A percentile compares a stretch with the other conserved stretches of the same genome.
Evolutionary conservation across 2,888 invertebrate genomes (phyloP).

Genomic region (Lypha dubia): DNA sequence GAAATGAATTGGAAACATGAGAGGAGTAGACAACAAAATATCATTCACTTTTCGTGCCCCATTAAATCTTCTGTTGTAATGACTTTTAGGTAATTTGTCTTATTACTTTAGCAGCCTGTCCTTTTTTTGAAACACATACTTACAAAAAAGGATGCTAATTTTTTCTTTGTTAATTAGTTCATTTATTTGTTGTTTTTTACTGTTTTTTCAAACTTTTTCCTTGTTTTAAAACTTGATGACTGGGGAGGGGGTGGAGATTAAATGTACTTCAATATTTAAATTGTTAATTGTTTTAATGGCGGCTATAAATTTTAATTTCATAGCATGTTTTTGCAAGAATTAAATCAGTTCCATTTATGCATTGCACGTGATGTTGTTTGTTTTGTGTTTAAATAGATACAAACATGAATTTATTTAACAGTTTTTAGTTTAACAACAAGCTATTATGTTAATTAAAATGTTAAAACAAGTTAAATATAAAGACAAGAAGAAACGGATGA

Average conservation of each 20-base stretch:
- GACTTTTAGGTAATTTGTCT: slow-evolving; percentile 71
- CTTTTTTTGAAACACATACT: too few species aligned
- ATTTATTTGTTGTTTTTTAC: slow-evolving; percentile 16
- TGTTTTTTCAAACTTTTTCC: not conserved
- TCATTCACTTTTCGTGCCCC: slow-evolving; percentile 71
- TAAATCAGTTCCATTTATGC: slow-evolving; percentile 60
- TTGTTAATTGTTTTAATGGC: slow-evolving; percentile 82
- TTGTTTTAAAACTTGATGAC: not conserved
- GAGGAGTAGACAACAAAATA: slow-evolving; percentile 42
- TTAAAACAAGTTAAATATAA: not conserved
- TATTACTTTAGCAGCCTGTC: slow-evolving; percentile 58
- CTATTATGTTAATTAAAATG: slow-evolving; percentile 58
- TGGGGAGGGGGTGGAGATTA: not conserved
- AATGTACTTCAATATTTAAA: slow-evolving; percentile 57
- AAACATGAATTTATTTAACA: slow-evolving; percentile 45
- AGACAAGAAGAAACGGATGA: not conserved
- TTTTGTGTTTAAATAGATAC: slow-evolving; percentile 24
- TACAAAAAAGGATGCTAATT: slow-evolving; percentile 64
- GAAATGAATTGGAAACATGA: not conserved
- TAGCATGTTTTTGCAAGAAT: slow-evolving; percentile 33
- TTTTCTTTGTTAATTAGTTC: slow-evolving; percentile 68
- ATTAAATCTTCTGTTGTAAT: slow-evolving; percentile 71
- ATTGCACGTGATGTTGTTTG: slow-evolving; percentile 1
- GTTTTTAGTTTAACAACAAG: slow-evolving; percentile 22
- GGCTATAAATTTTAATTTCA: slow-evolving; percentile 74